Evolutionary conservation across 1,140 invertebrate genomes (phyloP).

Genomic region (Metopolophium dirhodum): DNA sequence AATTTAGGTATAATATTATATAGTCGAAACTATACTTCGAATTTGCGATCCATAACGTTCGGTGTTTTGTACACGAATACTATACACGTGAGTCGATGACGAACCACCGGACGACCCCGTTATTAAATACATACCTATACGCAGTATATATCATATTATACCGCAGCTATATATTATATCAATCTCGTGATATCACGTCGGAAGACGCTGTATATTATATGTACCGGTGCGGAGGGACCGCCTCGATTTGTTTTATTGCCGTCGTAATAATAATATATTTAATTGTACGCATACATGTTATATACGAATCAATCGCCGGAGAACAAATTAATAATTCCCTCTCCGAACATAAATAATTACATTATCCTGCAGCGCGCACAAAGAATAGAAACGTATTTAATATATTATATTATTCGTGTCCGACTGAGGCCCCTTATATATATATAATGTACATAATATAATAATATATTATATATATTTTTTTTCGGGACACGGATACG

Average conservation of each 20-base stretch:
- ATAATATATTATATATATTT: neutral
- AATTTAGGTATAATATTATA: no score
- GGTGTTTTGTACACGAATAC: neutral
- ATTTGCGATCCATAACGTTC: neutral
- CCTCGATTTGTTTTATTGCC: neutral
- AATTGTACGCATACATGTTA: neutral
- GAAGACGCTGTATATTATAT: neutral
- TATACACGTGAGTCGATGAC: neutral
- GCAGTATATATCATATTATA: no score
- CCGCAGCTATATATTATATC: neutral
- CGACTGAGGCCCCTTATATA: neutral
- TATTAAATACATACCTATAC: neutral
- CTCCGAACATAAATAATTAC: neutral
- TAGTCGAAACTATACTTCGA: neutral
- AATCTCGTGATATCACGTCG: neutral
- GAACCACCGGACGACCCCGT: neutral
- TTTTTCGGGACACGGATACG: neutral
- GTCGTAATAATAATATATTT: slow-evolving; percentile 3
- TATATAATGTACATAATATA: neutral
- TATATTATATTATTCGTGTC: neutral
- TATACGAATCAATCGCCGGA: neutral
- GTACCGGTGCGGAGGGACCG: neutral
- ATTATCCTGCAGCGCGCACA: neutral
- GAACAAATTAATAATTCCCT: slow-evolving; percentile 31
- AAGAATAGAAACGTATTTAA: neutral